Conservation (phyloP, 2,888 invertebrate genomes). For the Drosophila flavopinicola region DNA sequence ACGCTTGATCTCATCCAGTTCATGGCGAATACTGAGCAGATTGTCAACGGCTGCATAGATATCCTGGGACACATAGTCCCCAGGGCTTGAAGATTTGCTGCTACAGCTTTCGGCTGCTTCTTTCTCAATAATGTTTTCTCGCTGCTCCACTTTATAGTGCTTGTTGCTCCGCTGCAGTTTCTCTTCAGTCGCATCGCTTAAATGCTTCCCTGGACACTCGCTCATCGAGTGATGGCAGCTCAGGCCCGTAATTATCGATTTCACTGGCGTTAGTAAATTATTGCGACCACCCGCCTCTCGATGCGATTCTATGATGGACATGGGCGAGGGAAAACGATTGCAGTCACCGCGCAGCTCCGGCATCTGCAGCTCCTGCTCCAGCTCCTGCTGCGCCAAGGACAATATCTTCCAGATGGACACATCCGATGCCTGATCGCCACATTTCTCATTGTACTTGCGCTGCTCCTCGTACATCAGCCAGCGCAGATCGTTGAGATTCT, state of each 20-base stretch:
- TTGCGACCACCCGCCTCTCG: slow-evolving; percentile 7
- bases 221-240: not conserved
- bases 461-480: slow-evolving; percentile 59
- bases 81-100: not conserved
- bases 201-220: too few relatives aligned
- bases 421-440: not conserved
- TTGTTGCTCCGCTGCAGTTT: too few relatives aligned
- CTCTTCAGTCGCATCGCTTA: too few relatives aligned
- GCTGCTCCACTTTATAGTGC: not conserved
- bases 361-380: slow-evolving; percentile 63
- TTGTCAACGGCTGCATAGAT: not conserved
- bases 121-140: not conserved
- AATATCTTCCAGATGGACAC: slow-evolving; percentile 75
- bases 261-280: slow-evolving; percentile 9
- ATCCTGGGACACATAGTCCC: too few relatives aligned
- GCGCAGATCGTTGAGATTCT: slow-evolving; percentile 50
- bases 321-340: slow-evolving; percentile 59
- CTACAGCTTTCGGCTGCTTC: not conserved
- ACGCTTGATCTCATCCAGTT: slow-evolving; percentile 9
- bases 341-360: slow-evolving; percentile 26
- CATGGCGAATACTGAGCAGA: not conserved
- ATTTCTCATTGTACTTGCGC: slow-evolving; percentile 33
- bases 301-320: slow-evolving; percentile 36
- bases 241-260: slow-evolving; percentile 25
- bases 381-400: slow-evolving; percentile 62